These are phyloP conservation scores for Setipinna tenuifilis DNA, from an alignment of 2,797 vertebrate species.

Conservation along the genomic window DNA sequence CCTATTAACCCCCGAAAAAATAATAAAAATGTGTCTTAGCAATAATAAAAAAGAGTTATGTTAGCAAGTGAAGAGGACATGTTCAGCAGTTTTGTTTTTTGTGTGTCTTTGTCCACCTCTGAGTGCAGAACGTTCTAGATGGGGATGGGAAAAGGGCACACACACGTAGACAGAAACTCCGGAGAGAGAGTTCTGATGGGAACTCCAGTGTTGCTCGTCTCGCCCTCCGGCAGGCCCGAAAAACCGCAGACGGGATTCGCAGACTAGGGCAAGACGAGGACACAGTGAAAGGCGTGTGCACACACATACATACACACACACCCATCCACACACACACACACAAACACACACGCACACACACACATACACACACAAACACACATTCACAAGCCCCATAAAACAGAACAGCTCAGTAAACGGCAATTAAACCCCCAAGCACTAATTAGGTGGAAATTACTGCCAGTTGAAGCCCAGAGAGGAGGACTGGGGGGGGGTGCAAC, in stretches of 20 bases:
- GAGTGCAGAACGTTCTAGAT: too few species aligned
- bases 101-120: too few species aligned
- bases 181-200: too few species aligned
- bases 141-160: too few species aligned
- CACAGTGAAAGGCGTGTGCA: not conserved
- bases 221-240: not conserved
- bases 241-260: constrained; percentile 7
- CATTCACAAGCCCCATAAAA: constrained; percentile 56
- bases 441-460: constrained; percentile 62
- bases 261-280: constrained; percentile 12
- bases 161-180: too few species aligned
- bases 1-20: too few species aligned
- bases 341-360: not conserved
- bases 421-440: constrained; percentile 59
- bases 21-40: too few species aligned
- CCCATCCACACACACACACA: constrained; percentile 27
- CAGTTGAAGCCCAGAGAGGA: constrained; percentile 52
- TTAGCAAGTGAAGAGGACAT: too few species aligned
- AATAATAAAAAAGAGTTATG: too few species aligned
- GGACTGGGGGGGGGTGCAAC: not conserved
- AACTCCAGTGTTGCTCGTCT: not conserved
- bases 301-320: constrained; percentile 48
- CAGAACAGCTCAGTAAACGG: constrained; percentile 53
- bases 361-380: constrained; percentile 39
- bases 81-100: too few species aligned